These are phyloP conservation scores for Parasteatoda tepidariorum DNA, from an alignment of 1,140 invertebrate genomes.

Conservation along the genomic window DNA sequence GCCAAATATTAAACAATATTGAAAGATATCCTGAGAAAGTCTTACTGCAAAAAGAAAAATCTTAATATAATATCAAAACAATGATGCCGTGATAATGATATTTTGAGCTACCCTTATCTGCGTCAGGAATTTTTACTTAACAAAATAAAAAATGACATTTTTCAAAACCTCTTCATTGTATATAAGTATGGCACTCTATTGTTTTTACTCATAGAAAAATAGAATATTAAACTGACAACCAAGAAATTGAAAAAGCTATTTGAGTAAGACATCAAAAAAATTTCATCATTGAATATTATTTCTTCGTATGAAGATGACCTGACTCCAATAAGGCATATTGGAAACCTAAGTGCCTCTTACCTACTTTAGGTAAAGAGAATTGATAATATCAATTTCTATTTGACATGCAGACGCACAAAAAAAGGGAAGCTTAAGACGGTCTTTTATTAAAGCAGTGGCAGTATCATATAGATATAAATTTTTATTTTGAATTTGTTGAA, in stretches of 20 bases:
- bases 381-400: background rate
- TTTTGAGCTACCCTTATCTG: too few species aligned
- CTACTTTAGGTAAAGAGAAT: background rate
- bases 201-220: slow-evolving; percentile 9
- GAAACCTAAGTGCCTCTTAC: slow-evolving; percentile 15
- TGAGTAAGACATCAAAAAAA: slow-evolving; percentile 1
- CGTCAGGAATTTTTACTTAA: too few species aligned
- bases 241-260: slow-evolving; percentile 21
- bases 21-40: too few species aligned
- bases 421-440: background rate
- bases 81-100: too few species aligned
- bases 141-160: too few species aligned
- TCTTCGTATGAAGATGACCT: background rate
- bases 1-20: too few species aligned
- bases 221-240: slow-evolving; percentile 31
- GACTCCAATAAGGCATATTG: background rate
- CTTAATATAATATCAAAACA: too few species aligned
- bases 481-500: too few species aligned
- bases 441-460: background rate
- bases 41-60: too few species aligned
- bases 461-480: background rate
- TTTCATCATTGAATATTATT: slow-evolving; percentile 6
- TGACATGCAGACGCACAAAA: background rate
- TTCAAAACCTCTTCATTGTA: too few species aligned
- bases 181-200: background rate